phyloP scores from a whole-genome alignment of 2,113 vertebrate genomes.

The Holacanthus passer region DNA sequence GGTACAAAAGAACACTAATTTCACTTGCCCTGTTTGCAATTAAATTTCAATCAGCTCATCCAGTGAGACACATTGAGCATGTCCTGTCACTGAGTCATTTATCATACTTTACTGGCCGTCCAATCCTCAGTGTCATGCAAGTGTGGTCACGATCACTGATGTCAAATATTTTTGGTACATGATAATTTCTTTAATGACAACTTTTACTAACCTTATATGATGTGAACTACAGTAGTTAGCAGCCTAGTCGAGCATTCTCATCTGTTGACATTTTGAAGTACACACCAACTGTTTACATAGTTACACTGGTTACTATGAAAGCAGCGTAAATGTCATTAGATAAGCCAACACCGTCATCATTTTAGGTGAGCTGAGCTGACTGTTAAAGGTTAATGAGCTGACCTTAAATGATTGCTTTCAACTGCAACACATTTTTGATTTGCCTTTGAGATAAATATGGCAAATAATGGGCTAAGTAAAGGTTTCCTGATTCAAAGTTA shows the following conservation, averaged over 20 bases:
- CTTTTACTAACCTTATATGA: neutral
- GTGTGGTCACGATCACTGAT: neutral
- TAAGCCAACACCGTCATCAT: neutral
- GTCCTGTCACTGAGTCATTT: neutral
- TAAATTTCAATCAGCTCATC: neutral
- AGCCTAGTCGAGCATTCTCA: neutral
- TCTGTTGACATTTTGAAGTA: slow-evolving; percentile 1
- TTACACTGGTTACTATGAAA: slow-evolving; percentile 11
- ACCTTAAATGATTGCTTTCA: neutral
- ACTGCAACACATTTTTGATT: neutral
- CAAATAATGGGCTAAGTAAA: neutral
- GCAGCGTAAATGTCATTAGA: neutral
- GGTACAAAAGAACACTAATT: slow-evolving; percentile 1
- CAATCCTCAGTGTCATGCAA: neutral
- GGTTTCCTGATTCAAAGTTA: neutral
- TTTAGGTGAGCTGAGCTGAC: neutral
- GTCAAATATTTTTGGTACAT: neutral
- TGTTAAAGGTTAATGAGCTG: slow-evolving; percentile 7
- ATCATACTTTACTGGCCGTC: neutral
- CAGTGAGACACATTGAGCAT: neutral
- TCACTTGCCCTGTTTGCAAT: neutral
- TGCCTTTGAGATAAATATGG: neutral
- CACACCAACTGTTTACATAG: neutral
- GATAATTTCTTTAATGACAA: neutral
- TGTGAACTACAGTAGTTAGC: too few species aligned